Evolutionary conservation across 2,113 vertebrate genomes (phyloP).

Genomic region (Aspidoscelis tigris): DNA sequence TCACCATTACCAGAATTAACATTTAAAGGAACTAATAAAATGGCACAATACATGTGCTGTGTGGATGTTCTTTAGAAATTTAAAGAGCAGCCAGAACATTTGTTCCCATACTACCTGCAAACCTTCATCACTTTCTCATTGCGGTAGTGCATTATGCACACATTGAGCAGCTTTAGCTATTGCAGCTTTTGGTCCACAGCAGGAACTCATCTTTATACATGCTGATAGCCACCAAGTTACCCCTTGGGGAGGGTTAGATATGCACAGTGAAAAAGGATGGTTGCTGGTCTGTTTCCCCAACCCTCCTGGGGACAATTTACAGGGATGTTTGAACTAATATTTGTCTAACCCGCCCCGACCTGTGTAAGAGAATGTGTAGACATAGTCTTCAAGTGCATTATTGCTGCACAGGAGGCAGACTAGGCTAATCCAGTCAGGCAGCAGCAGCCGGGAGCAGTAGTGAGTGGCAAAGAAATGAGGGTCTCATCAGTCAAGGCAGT

Average conservation of each 20-base stretch:
- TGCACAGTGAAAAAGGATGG: not conserved
- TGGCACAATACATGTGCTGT: not conserved
- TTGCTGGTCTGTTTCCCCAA: slow-evolving; percentile 13
- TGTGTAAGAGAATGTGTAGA: slow-evolving; percentile 65
- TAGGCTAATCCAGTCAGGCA: slow-evolving; percentile 62
- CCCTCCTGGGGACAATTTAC: slow-evolving; percentile 69
- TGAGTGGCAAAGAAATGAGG: slow-evolving; percentile 27
- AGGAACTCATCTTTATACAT: slow-evolving; percentile 5
- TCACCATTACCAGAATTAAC: not conserved
- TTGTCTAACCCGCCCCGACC: slow-evolving; percentile 74
- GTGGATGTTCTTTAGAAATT: not conserved
- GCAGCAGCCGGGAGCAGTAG: slow-evolving; percentile 29
- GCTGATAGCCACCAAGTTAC: not conserved
- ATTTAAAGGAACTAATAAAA: not conserved
- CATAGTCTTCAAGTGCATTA: slow-evolving; percentile 59
- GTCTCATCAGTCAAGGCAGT: slow-evolving; percentile 70
- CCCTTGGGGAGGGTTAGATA: fast-evolving
- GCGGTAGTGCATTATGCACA: too few relatives aligned
- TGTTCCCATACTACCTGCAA: too few relatives aligned
- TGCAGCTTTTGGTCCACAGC: fast-evolving
- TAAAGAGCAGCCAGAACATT: not conserved
- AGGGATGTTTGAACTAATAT: slow-evolving; percentile 75
- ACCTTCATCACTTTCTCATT: not conserved
- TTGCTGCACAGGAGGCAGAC: slow-evolving; percentile 54
- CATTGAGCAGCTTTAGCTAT: not conserved